Evolutionary conservation across 2,797 vertebrate genomes (phyloP), one percentile per base, ranked within the genome.

Genomic region (Tragopan temminckii): DNA sequence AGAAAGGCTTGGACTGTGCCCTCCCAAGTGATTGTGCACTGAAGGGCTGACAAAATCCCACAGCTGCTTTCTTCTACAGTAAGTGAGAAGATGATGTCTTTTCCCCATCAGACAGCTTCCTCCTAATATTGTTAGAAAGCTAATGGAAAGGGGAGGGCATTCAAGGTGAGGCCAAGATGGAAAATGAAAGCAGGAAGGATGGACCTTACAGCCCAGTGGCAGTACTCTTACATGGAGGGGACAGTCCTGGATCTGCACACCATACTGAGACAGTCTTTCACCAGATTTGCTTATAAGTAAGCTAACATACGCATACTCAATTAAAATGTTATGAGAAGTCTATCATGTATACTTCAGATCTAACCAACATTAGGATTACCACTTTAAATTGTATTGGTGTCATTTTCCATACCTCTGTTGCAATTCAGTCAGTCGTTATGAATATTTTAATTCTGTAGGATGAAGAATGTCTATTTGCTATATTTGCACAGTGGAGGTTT

Each of bases 191-290:
- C 13, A 57, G 36, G 63, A 77, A 75, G 40, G 63, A 7, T 18
- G 68, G 33, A 61, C 7, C 14, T 79, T 72, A 42, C 3, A 48
- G 19, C 15, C 23, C 25, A 33, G 13, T 38, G 29, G 15, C 0
- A 3, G 62, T 87, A 27, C 5, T 4, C 10, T 12, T 40, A 8
- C 9, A 9, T 7, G 2, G 14, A 50, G 52, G 8, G 0, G 5
- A 64, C n/a, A 74, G 16, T 58, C 64, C 68, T 68, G 7, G 10
- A 9, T 74, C 14, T 40, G 10, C 18, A 23, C 64, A 36, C 80
- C 57, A 42, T 10, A n/a, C 4, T 17, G 4, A 46, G 12, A 38
- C 2, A 14, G 18, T 9, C 40, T 82, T 90, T 50, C 11, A 13
- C 67, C 45, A 46, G 7, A 27, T 57, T 92, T 42, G 53, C 20